These are phyloP conservation scores for Podarcis cretensis DNA, from an alignment of 2,113 vertebrate genomes.

Conservation along the genomic window DNA sequence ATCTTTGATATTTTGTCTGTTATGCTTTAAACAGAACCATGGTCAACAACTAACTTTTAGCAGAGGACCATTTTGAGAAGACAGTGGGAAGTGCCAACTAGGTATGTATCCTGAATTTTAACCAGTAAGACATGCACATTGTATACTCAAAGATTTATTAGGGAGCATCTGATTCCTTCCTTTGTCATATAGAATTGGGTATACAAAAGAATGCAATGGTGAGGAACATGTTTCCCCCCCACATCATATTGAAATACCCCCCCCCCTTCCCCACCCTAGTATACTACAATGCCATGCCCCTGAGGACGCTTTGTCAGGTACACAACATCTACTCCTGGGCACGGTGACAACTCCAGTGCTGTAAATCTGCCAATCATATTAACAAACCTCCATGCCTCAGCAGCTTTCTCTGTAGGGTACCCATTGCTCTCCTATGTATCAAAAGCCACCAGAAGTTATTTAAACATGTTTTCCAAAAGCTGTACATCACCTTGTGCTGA, in stretches of 20 bases:
- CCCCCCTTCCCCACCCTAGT: background rate
- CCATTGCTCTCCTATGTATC: background rate
- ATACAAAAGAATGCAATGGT: background rate
- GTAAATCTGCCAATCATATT: conserved; percentile 27
- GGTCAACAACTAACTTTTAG: background rate
- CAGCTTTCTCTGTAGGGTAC: background rate
- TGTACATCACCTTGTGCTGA: background rate
- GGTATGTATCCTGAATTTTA: background rate
- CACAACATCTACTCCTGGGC: background rate
- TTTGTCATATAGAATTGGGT: background rate
- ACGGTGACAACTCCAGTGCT: background rate
- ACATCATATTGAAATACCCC: background rate
- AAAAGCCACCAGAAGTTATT: conserved; percentile 15
- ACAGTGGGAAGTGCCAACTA: too few species aligned
- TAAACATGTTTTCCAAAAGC: conserved; percentile 6
- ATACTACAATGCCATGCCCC: background rate
- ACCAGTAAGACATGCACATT: background rate
- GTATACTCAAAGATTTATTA: background rate
- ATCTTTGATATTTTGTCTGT: background rate
- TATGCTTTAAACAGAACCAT: background rate
- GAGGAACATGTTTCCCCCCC: background rate
- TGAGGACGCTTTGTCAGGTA: conserved; percentile 3
- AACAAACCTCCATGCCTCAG: background rate
- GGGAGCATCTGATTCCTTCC: background rate
- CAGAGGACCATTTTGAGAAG: background rate